Base-by-base conservation (phyloP, 2,888 invertebrate genomes). In the Nemotelus pantherinus region DNA sequence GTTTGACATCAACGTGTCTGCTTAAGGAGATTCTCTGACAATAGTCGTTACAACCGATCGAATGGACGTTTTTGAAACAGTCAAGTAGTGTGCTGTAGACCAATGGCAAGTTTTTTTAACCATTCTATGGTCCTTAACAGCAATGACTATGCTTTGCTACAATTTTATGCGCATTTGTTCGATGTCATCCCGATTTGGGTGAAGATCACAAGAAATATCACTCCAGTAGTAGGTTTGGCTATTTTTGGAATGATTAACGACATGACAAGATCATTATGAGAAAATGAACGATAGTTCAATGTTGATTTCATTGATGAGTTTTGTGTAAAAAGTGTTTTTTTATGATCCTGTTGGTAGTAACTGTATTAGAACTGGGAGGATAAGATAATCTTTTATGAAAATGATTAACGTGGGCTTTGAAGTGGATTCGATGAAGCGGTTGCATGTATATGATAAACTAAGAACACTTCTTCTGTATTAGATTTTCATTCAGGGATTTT, bases 151-250 rank as follows among this genome's bases (percentile, higher is more conserved):
- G 25, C 25, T 25, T 74, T 74, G 74, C 50, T 74, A 60, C 74
- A 74, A 74, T 74, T 74, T 74, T 74, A 74, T 74, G 74, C 74
- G 74, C 74, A 74, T 74, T 74, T 74, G 74, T 74, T 60, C 60
- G 44, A 74, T 74, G 74, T 74, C 74, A 72, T 6, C 47, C 72
- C 60, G 44, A 53, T 63, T 63, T 74, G 60, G 60, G 43, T 7
- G 74, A 60, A 47, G 60, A 72, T 58, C 58, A 72, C 58, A 72
- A 58, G 74, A 60, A 60, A 48, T 47, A 74, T 25, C 25, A 25
- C 25, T 25, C 63, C 60, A 60, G 74, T 63, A 25, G 57, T 47
- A 48, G 60, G 39, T 48, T 63, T 39, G 48, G 4, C 74, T 63
- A 50, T 74, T 39, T 74, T 39, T 2, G 74, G 74, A 60, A 63